Base-by-base conservation (phyloP, 2,888 invertebrate genomes). In the Heliothis peltigera region DNA sequence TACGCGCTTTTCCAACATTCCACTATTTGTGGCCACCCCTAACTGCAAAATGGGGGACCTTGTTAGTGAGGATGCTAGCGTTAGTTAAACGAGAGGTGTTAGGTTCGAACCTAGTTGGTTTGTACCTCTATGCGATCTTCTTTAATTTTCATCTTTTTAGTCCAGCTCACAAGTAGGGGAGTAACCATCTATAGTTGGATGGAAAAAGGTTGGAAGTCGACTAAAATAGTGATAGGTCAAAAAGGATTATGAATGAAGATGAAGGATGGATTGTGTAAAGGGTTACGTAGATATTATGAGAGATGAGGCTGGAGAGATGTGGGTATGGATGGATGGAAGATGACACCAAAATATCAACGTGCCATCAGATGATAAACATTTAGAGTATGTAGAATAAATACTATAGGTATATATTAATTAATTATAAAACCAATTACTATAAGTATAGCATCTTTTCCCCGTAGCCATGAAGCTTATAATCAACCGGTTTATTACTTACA, bases 21-120 rank as follows among this genome's bases (percentile, higher is more conserved):
- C 32, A 51, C 66, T 32, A 55, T 56, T 19, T 66, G 55, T 52
- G 32, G 60, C 43, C 52, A 61, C 39, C 52, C 72, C 61, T 28
- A 32, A 53, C 67, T 32, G 8, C 22, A 51, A 44, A 55, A 58
- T 25, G 8, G 17, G 25, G 15, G 12, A 15, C 35, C 35, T 35
- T 15, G 35, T 35, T 35, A 35, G 35, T 35, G 35, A 3, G 35
- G 15, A 15, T 15, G 35, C 12, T 15, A 15, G 35, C 35, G 5
- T 35, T 35, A 35, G 35, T 15, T 35, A 12, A 32, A 12, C 35
- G 15, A 35, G 35, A 15, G 35, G 35, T 12, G 28, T 28, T 28
- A 8, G 28, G 28, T 28, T 28, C 28, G 10, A 28, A 28, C 28
- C 28, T 25, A 25, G n/a, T n/a, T n/a, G n/a, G n/a, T n/a, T n/a